phyloP scores from a whole-genome alignment of 1,140 invertebrate genomes.

The Drosophila equinoxialis region DNA sequence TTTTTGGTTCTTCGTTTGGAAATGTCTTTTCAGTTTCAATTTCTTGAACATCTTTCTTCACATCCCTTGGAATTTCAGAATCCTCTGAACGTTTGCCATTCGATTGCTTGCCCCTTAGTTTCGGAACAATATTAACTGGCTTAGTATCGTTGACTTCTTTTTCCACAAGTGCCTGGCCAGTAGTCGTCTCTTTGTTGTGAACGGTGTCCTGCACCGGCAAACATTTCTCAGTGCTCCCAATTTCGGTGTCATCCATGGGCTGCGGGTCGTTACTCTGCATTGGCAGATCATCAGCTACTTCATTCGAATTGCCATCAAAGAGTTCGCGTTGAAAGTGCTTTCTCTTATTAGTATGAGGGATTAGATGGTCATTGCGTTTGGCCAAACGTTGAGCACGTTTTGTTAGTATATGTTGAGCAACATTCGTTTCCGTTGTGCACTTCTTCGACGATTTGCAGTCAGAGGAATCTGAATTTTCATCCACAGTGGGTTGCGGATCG shows the following conservation, averaged over 20 bases:
- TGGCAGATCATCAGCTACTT: constrained; percentile 1
- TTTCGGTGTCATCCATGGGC: constrained; percentile 3
- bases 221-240: constrained; percentile 13
- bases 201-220: constrained; percentile 2
- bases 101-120: constrained; percentile 83
- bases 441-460: constrained; percentile 58
- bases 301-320: constrained; percentile 24
- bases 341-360: constrained; percentile 68
- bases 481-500: not conserved
- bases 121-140: constrained; percentile 75
- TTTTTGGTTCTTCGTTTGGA: constrained; percentile 14
- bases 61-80: constrained; percentile 23
- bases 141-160: constrained; percentile 56
- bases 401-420: constrained; percentile 56
- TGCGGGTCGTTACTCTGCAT: not conserved
- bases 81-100: constrained; percentile 66
- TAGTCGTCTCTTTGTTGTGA: constrained; percentile 26
- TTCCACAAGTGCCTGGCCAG: constrained; percentile 27
- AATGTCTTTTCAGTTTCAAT: not conserved
- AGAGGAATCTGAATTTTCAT: constrained; percentile 59
- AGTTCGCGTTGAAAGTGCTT: constrained; percentile 68
- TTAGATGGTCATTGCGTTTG: constrained; percentile 82
- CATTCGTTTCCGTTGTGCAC: constrained; percentile 35
- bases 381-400: constrained; percentile 66
- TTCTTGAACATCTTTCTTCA: constrained; percentile 9